phyloP scores from a whole-genome alignment of 2,797 vertebrate species.

The Babyrousa celebensis region DNA sequence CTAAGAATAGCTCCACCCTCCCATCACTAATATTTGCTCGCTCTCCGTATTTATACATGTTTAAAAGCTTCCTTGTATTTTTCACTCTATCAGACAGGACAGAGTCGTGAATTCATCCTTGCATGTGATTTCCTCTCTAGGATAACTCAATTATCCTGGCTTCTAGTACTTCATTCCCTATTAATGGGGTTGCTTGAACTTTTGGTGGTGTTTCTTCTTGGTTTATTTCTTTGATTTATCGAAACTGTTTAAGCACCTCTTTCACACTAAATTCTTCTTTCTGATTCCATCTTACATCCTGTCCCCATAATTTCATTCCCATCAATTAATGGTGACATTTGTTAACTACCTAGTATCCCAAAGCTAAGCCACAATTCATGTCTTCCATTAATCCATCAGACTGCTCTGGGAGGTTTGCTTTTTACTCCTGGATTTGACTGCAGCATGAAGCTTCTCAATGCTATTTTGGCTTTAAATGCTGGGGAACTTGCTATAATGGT shows the following conservation, averaged over 20 bases:
- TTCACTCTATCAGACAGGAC: background rate
- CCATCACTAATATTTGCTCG: background rate
- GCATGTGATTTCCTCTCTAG: background rate
- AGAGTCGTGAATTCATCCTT: background rate
- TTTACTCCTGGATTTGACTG: background rate
- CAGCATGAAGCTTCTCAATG: background rate
- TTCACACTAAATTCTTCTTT: slow-evolving; percentile 66
- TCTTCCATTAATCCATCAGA: background rate
- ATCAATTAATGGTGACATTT: slow-evolving; percentile 71
- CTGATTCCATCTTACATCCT: slow-evolving; percentile 65
- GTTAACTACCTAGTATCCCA: slow-evolving; percentile 54
- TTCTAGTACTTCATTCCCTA: slow-evolving; percentile 61
- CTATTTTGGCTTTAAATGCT: background rate
- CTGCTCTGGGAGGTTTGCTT: background rate
- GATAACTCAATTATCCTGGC: slow-evolving; percentile 61
- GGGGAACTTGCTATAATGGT: rapidly evolving
- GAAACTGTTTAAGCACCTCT: slow-evolving; percentile 30
- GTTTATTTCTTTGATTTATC: slow-evolving; percentile 79
- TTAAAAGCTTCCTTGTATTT: background rate
- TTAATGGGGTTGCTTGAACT: slow-evolving; percentile 65
- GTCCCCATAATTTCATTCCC: slow-evolving; percentile 70
- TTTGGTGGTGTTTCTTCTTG: slow-evolving; percentile 62
- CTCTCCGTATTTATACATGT: background rate
- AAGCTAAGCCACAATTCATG: background rate
- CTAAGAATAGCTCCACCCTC: background rate